Base-by-base conservation (phyloP, 2,113 vertebrate genomes). In the Aptenodytes forsteri region DNA sequence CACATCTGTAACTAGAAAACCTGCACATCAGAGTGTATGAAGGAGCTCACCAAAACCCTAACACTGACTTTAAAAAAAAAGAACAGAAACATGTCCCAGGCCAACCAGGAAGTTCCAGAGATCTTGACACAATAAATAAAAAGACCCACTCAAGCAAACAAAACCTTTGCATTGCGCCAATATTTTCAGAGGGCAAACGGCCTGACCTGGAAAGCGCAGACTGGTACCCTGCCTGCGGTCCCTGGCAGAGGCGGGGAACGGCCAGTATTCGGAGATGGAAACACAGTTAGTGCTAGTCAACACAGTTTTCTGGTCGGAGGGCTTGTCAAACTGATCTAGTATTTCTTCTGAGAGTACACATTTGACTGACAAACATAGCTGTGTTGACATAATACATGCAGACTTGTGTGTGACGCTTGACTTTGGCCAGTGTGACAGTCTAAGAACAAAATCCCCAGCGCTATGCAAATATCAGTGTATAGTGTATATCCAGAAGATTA, bases 81-180 rank as follows among this genome's bases (percentile, higher is more conserved):
- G 0, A 40, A n/a, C 38, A 92, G 82, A 92, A 95, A 59, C 64
- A 71, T 8, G 10, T 97, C 71, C 38, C 70, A 94, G 88, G 90
- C 85, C 75, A 87, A 55, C 65, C 93, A 93, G 91, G 91, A 97
- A 95, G 94, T 96, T 97, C 94, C 93, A 89, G 93, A 96, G 77
- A 84, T 89, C 91, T 91, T 75, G 38, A 44, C 94, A 96, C 87
- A 97, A 96, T 69, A 96, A 94, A 93, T 83, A 93, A 49, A 92
- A 91, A 87, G 5, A 8, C 34, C 47, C 16, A 71, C 65, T 93
- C 36, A 23, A 83, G 79, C 92, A 92, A 96, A 97, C 93, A 97
- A 87, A 94, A 94, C 32, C 62, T 94, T 67, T 30, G 61, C 4
- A 1, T n/a, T 2, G 46, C 66, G 96, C 96, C 92, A 96, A 32